Conservation (phyloP, 2,113 vertebrate species). For the Bos javanicus region DNA sequence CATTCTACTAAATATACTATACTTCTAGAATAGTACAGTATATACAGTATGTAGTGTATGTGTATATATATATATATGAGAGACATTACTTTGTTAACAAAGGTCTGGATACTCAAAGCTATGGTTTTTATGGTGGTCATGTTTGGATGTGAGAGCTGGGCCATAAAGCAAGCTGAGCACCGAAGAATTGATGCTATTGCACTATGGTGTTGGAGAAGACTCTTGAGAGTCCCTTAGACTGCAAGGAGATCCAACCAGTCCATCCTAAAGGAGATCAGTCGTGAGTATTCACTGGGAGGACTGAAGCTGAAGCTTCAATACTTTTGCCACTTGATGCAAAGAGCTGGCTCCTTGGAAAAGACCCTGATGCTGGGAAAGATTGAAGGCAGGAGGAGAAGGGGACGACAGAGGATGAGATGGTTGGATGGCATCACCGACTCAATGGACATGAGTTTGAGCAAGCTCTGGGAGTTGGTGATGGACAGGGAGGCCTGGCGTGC, state of each 20-base stretch:
- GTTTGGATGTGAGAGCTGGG: neutral
- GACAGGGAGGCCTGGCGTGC: neutral
- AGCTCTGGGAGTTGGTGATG: neutral
- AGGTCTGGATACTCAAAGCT: neutral
- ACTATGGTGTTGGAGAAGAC: neutral
- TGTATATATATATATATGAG: too few relatives aligned
- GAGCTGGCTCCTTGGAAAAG: neutral
- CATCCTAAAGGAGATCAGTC: neutral
- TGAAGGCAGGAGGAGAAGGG: neutral
- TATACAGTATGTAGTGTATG: too few relatives aligned
- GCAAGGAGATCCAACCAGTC: neutral
- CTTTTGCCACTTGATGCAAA: accelerated
- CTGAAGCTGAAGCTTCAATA: neutral
- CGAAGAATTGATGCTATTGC: accelerated
- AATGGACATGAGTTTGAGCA: accelerated
- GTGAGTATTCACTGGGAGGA: accelerated
- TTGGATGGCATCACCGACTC: too few relatives aligned
- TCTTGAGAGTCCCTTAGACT: neutral
- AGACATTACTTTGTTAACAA: neutral
- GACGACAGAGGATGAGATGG: neutral
- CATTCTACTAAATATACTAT: too few relatives aligned
- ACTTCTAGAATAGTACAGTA: too few relatives aligned
- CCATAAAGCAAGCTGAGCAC: too few relatives aligned
- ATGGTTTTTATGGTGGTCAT: neutral
- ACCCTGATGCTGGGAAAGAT: neutral